phyloP scores from a whole-genome alignment of 1,140 invertebrate genomes.

The Ceratosolen fusciceps region DNA sequence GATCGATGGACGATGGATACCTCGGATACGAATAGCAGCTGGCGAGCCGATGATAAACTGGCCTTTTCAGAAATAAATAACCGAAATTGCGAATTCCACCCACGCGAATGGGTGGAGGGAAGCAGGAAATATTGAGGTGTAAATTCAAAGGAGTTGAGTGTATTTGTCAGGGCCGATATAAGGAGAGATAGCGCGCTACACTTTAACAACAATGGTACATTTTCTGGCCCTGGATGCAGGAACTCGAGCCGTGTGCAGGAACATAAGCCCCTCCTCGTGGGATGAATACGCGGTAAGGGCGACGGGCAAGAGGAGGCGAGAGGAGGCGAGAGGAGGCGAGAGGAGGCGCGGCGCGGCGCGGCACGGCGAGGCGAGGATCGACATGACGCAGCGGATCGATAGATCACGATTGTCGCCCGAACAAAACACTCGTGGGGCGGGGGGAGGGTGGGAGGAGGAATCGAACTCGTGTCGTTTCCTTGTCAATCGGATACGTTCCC shows the following conservation, averaged over 20 bases:
- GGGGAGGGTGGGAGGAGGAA: neutral
- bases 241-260: neutral
- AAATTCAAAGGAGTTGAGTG: neutral
- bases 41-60: too few relatives aligned
- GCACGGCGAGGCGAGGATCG: neutral
- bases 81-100: too few relatives aligned
- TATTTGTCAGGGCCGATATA: neutral
- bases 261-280: neutral
- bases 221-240: neutral
- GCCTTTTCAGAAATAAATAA: too few relatives aligned
- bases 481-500: neutral
- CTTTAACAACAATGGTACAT: neutral
- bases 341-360: slow-evolving; percentile 27
- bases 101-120: too few relatives aligned
- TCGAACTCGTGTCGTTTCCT: slow-evolving; percentile 6
- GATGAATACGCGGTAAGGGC: neutral
- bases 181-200: neutral
- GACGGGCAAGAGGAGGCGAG: too few relatives aligned
- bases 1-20: too few relatives aligned
- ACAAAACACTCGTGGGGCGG: neutral
- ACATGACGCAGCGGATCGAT: slow-evolving; percentile 37
- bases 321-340: neutral
- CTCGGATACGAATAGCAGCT: too few relatives aligned
- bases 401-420: slow-evolving; percentile 33
- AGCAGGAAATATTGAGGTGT: neutral